Evolutionary conservation across 2,888 invertebrate species (phyloP), one percentile per base, ranked within the genome.

Genomic region (Pseudeuparius sepicola): DNA sequence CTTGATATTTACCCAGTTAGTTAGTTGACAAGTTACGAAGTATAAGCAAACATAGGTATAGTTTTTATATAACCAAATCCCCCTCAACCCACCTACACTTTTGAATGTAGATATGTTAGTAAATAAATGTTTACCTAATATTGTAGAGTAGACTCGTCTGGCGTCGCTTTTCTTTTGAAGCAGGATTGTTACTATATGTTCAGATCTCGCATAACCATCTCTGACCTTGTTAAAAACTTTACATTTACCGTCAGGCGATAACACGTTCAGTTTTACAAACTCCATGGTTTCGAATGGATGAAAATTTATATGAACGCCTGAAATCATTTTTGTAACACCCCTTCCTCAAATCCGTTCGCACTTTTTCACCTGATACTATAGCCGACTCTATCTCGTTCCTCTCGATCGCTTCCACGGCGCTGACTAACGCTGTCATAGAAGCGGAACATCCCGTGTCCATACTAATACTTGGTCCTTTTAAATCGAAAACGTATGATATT

Each of bases 211-310:
- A 50, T 88, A 89, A 0, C 89, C 89, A 50, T 79, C 73, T 16
- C 81, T 84, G 26, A 73, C 70, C 42, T 77, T 77, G 61, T 94
- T 93, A 56, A 96, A 94, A 26, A 86, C 80, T 54, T 88, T 48
- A 40, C 48, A 49, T 26, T 41, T 39, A 14, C 48, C 48, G 10
- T 49, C 43, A 5, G 24, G 10, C 7, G 41, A 23, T n/a, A 49
- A 16, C 30, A 47, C 39, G 24, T 45, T 46, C 2, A 50, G 31
- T 20, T 32, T 36, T n/a, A 33, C 29, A 25, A 50, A 48, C 31
- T 49, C 50, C 2, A 39, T 15, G 6, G 47, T 41, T 14, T 51
- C 49, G 24, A 36, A 39, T 1, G 52, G 51, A 27, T 51, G 47
- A 4, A 47, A 31, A 23, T 41, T 33, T 12, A 46, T 14, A 5